These are phyloP conservation scores for Pherbina coryleti DNA, from an alignment of 2,888 invertebrate species.

Conservation along the genomic window DNA sequence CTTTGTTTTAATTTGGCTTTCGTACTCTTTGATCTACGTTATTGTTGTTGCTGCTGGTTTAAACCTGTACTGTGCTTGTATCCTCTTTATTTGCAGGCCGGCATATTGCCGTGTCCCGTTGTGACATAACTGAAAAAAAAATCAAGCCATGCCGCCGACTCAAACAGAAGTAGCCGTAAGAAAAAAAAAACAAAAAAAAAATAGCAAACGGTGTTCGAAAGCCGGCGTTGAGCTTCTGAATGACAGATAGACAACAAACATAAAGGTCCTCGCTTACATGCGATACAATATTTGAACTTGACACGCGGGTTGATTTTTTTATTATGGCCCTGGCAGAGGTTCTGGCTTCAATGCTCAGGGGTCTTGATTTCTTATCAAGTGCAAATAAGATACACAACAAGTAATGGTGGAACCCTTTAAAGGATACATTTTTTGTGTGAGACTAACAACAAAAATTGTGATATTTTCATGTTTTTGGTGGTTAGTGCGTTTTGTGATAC, in stretches of 20 bases:
- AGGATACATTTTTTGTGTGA: too few species aligned
- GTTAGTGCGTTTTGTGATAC: too few species aligned
- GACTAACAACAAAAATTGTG: too few species aligned
- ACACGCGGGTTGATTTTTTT: too few species aligned
- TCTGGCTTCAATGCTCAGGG: too few species aligned
- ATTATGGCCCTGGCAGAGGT: too few species aligned
- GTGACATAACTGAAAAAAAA: background rate
- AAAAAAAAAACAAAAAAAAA: background rate
- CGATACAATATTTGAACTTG: too few species aligned
- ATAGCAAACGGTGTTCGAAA: background rate
- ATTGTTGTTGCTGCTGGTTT: too few species aligned
- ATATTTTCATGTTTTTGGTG: too few species aligned
- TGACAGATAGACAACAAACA: background rate
- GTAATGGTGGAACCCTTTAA: too few species aligned
- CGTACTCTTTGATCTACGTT: background rate
- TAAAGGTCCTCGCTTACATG: background rate
- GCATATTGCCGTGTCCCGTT: slow-evolving; percentile 10
- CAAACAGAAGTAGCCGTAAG: background rate
- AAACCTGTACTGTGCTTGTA: background rate
- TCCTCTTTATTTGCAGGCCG: background rate
- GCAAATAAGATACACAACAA: too few species aligned
- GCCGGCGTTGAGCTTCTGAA: background rate
- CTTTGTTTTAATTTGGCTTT: slow-evolving; percentile 32
- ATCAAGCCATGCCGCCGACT: background rate
- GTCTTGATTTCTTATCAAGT: too few species aligned